A percentile compares a stretch with the other conserved stretches of the same genome.
Conservation (phyloP, 2,113 vertebrate genomes). For the Myiozetetes cayanensis region DNA sequence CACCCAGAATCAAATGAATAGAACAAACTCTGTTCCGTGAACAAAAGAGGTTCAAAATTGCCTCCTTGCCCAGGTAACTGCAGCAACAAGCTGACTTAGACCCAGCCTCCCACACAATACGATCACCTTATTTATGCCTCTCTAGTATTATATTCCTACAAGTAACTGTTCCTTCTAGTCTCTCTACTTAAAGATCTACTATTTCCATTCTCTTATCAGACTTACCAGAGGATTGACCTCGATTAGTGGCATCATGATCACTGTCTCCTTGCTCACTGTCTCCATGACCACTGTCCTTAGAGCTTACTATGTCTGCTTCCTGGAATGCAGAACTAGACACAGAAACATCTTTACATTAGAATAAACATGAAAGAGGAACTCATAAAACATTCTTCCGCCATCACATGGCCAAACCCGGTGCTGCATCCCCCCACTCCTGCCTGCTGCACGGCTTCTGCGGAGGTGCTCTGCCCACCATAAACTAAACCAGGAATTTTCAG, state of each 20-base stretch:
- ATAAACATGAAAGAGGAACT: constrained; percentile 58
- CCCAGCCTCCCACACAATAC: background rate
- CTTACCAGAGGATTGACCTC: constrained; percentile 95
- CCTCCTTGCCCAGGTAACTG: background rate
- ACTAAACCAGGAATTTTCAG: background rate
- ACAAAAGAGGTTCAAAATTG: background rate
- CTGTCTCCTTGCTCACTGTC: constrained; percentile 99
- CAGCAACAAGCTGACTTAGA: background rate
- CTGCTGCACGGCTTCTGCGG: background rate
- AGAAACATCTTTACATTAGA: constrained; percentile 69
- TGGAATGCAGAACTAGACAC: constrained; percentile 93
- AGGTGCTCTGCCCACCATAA: background rate
- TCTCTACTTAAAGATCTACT: constrained; percentile 47
- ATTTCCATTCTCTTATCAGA: constrained; percentile 63
- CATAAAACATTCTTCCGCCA: constrained; percentile 82
- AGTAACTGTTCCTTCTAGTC: background rate
- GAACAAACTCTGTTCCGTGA: rapidly evolving
- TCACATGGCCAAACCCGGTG: constrained; percentile 73
- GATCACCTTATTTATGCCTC: background rate
- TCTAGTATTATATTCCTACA: background rate
- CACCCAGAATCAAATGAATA: background rate
- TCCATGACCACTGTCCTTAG: constrained; percentile 98
- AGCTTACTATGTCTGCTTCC: constrained; percentile 98
- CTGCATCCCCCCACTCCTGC: constrained; percentile 62
- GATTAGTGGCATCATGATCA: constrained; percentile 96